Conservation (phyloP, 2,113 vertebrate genomes). For the Oncorhynchus gorbuscha region DNA sequence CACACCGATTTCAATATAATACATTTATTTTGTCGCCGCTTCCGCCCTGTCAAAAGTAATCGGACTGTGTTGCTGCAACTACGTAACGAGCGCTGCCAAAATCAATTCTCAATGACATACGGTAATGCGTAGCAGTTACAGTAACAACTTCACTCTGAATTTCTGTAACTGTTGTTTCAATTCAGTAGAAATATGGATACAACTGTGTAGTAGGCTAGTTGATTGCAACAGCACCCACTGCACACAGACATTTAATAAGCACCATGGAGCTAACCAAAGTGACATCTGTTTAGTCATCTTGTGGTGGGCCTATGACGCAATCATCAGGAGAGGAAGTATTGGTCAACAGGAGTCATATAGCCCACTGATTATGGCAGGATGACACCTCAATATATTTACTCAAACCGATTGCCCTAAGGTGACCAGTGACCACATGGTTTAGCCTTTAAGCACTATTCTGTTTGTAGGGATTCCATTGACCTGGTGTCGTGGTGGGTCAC, state of each 20-base stretch:
- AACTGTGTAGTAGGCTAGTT: neutral
- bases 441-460: neutral
- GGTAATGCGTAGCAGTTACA: too few species aligned
- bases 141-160: neutral
- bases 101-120: neutral
- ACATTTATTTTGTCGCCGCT: too few species aligned
- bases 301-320: constrained; percentile 47
- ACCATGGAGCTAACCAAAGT: neutral
- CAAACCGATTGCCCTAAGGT: neutral
- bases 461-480: neutral
- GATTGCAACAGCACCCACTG: neutral
- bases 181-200: neutral
- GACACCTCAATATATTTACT: constrained; percentile 10
- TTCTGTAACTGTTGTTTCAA: neutral
- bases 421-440: neutral
- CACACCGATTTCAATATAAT: neutral
- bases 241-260: neutral
- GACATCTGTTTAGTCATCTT: constrained; percentile 40
- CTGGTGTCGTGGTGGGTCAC: too few species aligned
- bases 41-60: too few species aligned
- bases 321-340: constrained; percentile 28
- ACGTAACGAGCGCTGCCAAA: neutral
- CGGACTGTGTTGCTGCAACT: too few species aligned
- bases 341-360: constrained; percentile 18
- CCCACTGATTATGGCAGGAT: neutral